A percentile compares a stretch with the other conserved stretches of the same genome.
Evolutionary conservation across 2,888 invertebrate genomes (phyloP).

Genomic region (Caenorhabditis doughertyi): DNA sequence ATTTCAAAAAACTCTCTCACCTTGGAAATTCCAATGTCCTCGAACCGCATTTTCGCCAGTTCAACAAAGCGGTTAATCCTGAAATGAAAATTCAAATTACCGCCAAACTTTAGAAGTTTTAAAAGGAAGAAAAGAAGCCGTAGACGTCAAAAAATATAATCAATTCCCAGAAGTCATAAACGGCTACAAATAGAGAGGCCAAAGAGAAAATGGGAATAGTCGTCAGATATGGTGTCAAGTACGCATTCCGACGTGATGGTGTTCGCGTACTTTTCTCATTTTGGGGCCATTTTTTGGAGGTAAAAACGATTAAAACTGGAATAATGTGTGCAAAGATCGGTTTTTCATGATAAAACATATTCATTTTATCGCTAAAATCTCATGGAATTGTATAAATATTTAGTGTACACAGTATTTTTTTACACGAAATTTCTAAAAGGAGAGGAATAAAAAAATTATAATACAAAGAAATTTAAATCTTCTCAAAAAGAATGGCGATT

Average conservation of each 20-base stretch:
- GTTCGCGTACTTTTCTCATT: too few relatives aligned
- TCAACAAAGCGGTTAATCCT: not conserved
- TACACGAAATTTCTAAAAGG: conserved; percentile 44
- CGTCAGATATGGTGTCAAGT: conserved; percentile 23
- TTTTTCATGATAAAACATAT: not conserved
- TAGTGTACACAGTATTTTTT: conserved; percentile 35
- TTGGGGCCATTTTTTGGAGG: too few relatives aligned
- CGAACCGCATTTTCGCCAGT: conserved; percentile 61
- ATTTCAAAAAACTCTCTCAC: not conserved
- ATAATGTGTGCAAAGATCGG: too few relatives aligned
- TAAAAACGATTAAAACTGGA: too few relatives aligned
- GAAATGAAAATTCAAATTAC: too few relatives aligned
- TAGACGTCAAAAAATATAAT: conserved; percentile 40
- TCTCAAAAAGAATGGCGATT: conserved; percentile 93
- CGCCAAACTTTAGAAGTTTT: not conserved
- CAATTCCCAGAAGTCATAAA: conserved; percentile 22
- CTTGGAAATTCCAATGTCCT: conserved; percentile 1
- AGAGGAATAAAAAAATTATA: not conserved
- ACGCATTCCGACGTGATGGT: conserved; percentile 35
- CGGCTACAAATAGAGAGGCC: not conserved
- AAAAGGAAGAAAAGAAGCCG: not conserved
- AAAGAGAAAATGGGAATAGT: not conserved
- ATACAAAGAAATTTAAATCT: conserved; percentile 47
- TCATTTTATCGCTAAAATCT: conserved; percentile 19
- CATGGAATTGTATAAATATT: not conserved